Conservation (phyloP, 64 coral and sea anemone genomes). For the Montipora efflorescens region DNA sequence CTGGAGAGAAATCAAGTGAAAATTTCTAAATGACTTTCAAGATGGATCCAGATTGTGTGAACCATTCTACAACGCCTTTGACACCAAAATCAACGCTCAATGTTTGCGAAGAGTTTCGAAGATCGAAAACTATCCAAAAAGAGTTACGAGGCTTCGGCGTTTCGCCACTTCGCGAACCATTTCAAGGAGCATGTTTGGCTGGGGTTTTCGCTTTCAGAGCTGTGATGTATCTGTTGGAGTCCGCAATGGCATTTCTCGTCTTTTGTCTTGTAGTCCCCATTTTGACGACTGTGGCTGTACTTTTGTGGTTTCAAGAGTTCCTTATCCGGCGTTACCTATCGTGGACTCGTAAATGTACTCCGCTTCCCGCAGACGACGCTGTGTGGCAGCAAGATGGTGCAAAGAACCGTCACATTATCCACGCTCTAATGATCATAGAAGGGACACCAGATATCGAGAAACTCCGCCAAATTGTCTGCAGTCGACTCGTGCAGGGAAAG, state of each 20-base stretch:
- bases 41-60: not conserved
- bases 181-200: slow-evolving; percentile 16
- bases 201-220: slow-evolving; percentile 2
- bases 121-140: not conserved
- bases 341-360: slow-evolving; percentile 54
- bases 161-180: not conserved
- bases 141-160: not conserved
- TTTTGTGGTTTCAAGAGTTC: slow-evolving; percentile 60
- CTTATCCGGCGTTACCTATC: slow-evolving; percentile 58
- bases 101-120: not conserved
- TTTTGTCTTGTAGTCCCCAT: slow-evolving; percentile 54
- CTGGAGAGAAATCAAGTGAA: not conserved
- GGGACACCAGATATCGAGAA: slow-evolving; percentile 79
- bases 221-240: slow-evolving; percentile 63
- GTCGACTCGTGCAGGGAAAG: slow-evolving; percentile 81
- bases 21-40: not conserved
- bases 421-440: slow-evolving; percentile 88
- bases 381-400: slow-evolving; percentile 96
- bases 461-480: slow-evolving; percentile 70
- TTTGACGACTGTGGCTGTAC: slow-evolving; percentile 19
- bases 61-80: not conserved
- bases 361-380: slow-evolving; percentile 81
- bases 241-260: slow-evolving; percentile 24
- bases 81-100: not conserved
- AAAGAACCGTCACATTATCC: slow-evolving; percentile 90